Evolutionary conservation across 2,888 invertebrate species (phyloP), one percentile per base, ranked within the genome.

Genomic region (Biston betularia): DNA sequence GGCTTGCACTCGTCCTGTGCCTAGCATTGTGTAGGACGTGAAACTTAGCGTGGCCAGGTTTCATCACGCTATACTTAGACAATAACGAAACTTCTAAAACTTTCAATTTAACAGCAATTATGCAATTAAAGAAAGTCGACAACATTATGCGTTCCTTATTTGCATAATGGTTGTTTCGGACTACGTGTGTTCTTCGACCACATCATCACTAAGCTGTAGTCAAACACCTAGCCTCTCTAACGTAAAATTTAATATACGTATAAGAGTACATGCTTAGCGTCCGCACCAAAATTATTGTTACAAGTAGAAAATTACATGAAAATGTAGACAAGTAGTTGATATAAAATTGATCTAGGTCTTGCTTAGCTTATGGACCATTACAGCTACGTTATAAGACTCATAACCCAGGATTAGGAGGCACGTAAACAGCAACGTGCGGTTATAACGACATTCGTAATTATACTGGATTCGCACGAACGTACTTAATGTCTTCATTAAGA

Each of bases 1-100:
- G 69, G 79, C 77, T 75, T 80, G 80, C 76, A 79, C 74, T 75
- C 73, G 10, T 8, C 48, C 15, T 46, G 35, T 46, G 44, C 40
- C 48, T 57, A 63, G 35, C 34, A 42, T 49, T 58, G 14, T 48
- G 42, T 59, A 58, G 57, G 12, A 45, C 46, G 46, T 59, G 42
- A 59, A 46, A 42, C 44, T 53, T 44, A 40, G 53, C 45, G 52
- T 65, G 24, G 52, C 57, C 45, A 45, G 49, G 42, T 55, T 46
- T 35, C 15, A 53, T 48, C 52, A 38, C 14, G 38, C 14, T 7
- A 35, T 8, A 14, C 38, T 52, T 14, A 38, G 52, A 52, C 38
- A 52, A 38, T 52, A 24, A 24, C 3, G 24, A 24, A 24, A 38
- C 52, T 38, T 38, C 52, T 38, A 38, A 52, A 14, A 52, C 35